These are phyloP conservation scores for Mus musculus DNA, from an alignment of 2,113 vertebrate genomes.

Conservation along the genomic window DNA sequence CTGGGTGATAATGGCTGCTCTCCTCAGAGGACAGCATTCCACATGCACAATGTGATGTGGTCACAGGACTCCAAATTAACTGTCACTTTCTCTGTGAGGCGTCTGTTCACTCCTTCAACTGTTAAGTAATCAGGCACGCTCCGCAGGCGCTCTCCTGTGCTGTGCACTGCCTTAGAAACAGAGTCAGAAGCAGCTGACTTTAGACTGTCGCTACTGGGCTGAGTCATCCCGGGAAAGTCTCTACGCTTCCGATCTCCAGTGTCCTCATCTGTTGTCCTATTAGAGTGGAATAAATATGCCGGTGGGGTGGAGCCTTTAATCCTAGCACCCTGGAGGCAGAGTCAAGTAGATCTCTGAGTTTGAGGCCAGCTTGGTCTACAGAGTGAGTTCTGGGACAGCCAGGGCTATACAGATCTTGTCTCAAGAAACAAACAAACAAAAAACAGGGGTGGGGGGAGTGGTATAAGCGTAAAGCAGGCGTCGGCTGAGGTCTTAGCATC, in stretches of 20 bases:
- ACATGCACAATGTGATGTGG: neutral
- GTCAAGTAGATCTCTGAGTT: neutral
- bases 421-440: neutral
- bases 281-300: neutral
- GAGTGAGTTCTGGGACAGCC: neutral
- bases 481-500: neutral
- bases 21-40: neutral
- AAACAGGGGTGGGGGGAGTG: neutral
- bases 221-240: neutral
- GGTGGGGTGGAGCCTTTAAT: neutral
- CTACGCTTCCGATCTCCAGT: neutral
- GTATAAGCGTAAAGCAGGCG: neutral
- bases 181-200: neutral
- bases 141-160: neutral
- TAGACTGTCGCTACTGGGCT: no score
- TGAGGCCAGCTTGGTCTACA: neutral
- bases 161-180: neutral
- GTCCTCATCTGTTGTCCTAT: neutral
- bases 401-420: neutral
- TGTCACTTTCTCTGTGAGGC: neutral
- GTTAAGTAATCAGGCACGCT: neutral
- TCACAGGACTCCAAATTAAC: neutral
- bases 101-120: neutral
- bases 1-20: neutral
- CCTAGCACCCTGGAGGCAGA: neutral